phyloP scores from a whole-genome alignment of 1,140 invertebrate species.

The Musca vetustissima region DNA sequence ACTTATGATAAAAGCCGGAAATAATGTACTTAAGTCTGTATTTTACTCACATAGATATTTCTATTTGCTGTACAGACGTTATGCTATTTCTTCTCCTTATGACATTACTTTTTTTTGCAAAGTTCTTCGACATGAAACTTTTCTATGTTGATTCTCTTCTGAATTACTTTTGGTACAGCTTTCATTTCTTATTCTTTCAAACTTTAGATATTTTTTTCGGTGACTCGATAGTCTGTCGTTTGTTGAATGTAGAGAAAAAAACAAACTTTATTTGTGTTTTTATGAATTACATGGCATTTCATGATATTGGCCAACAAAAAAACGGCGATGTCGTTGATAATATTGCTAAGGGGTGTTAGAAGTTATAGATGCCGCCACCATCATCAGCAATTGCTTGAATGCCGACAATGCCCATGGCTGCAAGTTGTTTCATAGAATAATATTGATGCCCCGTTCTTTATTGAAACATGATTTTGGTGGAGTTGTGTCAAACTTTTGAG shows the following conservation, averaged over 20 bases:
- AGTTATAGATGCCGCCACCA: not conserved
- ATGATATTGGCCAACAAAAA: constrained; percentile 7
- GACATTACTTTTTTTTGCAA: not conserved
- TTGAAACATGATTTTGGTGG: not conserved
- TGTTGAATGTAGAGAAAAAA: no score
- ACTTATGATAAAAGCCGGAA: constrained; percentile 28
- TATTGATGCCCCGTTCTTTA: no score
- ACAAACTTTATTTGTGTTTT: not conserved
- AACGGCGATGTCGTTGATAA: not conserved
- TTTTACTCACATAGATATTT: not conserved
- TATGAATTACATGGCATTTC: constrained; percentile 14
- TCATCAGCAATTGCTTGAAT: not conserved
- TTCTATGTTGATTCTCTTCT: not conserved
- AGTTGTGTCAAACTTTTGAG: not conserved
- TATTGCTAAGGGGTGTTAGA: not conserved
- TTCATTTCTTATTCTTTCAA: no score
- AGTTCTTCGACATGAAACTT: not conserved
- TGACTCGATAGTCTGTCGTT: no score
- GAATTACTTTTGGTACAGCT: no score
- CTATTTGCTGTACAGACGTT: not conserved
- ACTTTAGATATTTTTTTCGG: no score
- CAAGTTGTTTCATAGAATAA: not conserved
- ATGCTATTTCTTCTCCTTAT: no score
- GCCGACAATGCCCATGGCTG: not conserved
- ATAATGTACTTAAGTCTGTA: constrained; percentile 30